These are phyloP conservation scores for Nysson spinosus DNA, from an alignment of 2,888 invertebrate species.

Conservation along the genomic window DNA sequence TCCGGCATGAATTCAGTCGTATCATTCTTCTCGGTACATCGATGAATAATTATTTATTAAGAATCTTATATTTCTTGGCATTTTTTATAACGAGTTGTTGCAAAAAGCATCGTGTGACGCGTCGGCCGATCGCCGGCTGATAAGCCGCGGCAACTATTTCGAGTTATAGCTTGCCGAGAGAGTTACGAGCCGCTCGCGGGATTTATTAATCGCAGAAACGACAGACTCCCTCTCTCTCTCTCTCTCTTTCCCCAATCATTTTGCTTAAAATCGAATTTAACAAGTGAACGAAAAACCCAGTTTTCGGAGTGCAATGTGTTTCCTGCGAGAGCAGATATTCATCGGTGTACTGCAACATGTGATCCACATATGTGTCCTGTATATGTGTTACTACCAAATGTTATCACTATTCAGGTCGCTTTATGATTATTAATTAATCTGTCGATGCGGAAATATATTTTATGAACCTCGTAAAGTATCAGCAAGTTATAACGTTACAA, in stretches of 20 bases:
- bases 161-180: constrained; percentile 60
- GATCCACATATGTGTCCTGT: no score
- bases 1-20: no score
- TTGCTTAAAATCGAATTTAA: constrained; percentile 39
- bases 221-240: constrained; percentile 11
- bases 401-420: no score
- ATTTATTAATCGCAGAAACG: constrained; percentile 62
- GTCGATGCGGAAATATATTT: no score
- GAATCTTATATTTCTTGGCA: no score
- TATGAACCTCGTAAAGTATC: no score
- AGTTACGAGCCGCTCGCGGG: constrained; percentile 57
- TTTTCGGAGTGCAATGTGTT: constrained; percentile 1
- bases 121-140: constrained; percentile 63
- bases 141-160: constrained; percentile 69
- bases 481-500: no score
- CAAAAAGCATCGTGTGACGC: constrained; percentile 66
- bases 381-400: no score
- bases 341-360: constrained; percentile 17
- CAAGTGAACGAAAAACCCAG: constrained; percentile 23
- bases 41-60: no score
- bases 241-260: constrained; percentile 8
- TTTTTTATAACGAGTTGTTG: no score
- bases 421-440: no score
- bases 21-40: no score
- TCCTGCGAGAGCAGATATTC: constrained; percentile 4